These are phyloP conservation scores for Psittacula cyanocephala DNA, from an alignment of 2,113 vertebrate genomes.

Conservation along the genomic window DNA sequence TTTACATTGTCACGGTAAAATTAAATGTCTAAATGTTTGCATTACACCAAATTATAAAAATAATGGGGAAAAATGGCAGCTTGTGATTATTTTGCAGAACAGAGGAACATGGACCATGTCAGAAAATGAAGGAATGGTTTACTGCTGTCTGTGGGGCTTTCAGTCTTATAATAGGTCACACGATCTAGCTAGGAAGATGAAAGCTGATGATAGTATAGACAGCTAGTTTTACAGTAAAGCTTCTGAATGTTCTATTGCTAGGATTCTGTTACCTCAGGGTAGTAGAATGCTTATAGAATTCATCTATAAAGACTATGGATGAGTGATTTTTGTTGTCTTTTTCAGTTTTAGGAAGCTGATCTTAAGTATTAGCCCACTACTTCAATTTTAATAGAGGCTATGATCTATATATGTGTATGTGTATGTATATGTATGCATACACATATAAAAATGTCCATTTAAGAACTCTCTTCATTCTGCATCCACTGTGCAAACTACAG, in stretches of 20 bases:
- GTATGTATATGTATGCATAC: background rate
- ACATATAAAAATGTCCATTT: background rate
- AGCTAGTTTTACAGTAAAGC: background rate
- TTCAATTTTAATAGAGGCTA: background rate
- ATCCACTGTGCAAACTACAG: background rate
- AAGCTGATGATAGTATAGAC: background rate
- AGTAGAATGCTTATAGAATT: background rate
- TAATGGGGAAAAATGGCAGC: background rate
- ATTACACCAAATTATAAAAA: slow-evolving; percentile 37
- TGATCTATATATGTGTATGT: background rate
- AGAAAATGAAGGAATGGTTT: background rate
- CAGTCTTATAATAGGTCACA: background rate
- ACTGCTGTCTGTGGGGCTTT: background rate
- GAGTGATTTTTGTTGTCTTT: background rate
- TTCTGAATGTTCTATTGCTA: background rate
- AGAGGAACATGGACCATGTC: background rate
- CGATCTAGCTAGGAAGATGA: background rate
- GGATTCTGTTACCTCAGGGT: background rate
- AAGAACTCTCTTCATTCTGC: background rate
- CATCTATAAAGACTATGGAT: background rate
- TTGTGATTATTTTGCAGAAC: background rate
- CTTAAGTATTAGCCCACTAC: background rate
- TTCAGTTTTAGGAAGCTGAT: background rate
- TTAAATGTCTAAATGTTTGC: slow-evolving; percentile 55
- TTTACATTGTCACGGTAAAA: slow-evolving; percentile 22